Base-by-base conservation (phyloP, 1,140 invertebrate species). In the Eueides isabella region DNA sequence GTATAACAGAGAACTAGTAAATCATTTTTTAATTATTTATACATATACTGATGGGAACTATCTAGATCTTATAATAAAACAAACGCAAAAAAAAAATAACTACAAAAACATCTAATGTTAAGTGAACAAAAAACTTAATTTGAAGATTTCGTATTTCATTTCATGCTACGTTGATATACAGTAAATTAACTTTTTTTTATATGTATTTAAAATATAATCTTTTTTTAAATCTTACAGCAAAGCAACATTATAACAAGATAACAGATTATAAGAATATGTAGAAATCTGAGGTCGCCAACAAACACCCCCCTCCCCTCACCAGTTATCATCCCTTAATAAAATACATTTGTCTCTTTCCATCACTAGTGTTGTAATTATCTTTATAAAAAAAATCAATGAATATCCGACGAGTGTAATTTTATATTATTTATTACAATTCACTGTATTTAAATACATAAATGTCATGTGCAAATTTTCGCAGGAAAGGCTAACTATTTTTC, bases 1-100 rank as follows among this genome's bases (percentile, higher is more conserved):
- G 30, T 61, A 61, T 63, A 55, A 55, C 48, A 44, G n/a, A 44
- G 16, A 19, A 55, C 48, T 23, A 23, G 48, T 26, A 55, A 26
- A 19, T 48, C 16, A n/a, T 48, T 55, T 4, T 23, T 55, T 23
- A 19, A 55, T 26, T n/a, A 11, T 55, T 55, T 26, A 55, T 55
- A 12, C 12, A 26, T 26, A 12, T 9, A 12, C 23, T 26, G 16
- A 19, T 26, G 12, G n/a, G 48, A 55, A 55, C 48, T 55, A 55
- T 26, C 11, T 55, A 26, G 19, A 26, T 12, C 3, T 55, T 23
- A 26, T 26, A 2, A 9, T 11, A 11, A 23, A 26, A 26, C 7
- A 55, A n/a, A 55, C 23, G 48, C 48, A 12, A 55, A 55, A n/a
- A 55, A 55, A 26, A 12, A 55, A 55, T 11, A 4, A 55, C 48